Percentiles rank a stretch among this genome's conserved stretches.
These are phyloP conservation scores for Orbicella faveolata DNA, from an alignment of 64 coral and sea anemone genomes.

Conservation along the genomic window DNA sequence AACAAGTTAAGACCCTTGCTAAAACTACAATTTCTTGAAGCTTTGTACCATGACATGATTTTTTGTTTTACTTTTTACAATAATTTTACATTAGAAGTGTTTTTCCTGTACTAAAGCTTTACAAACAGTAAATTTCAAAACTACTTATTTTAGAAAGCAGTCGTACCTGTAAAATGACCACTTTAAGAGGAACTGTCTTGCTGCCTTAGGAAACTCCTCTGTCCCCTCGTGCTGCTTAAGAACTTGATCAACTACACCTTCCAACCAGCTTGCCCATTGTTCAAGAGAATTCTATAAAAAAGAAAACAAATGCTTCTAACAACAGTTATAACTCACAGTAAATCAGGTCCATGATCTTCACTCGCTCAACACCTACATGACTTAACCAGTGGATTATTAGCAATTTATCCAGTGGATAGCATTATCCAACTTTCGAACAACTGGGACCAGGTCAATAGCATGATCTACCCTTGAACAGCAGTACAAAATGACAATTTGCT, in stretches of 20 bases:
- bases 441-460: too few relatives aligned
- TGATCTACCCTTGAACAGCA: too few relatives aligned
- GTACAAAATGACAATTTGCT: not conserved
- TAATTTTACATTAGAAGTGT: too few relatives aligned
- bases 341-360: too few relatives aligned
- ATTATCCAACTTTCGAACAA: too few relatives aligned
- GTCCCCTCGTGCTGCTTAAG: slow-evolving; percentile 82
- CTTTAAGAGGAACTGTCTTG: slow-evolving; percentile 94
- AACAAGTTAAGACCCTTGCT: too few relatives aligned
- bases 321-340: not conserved
- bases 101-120: not conserved
- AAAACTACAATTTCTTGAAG: too few relatives aligned
- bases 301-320: not conserved
- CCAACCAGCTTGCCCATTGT: slow-evolving; percentile 95
- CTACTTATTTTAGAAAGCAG: not conserved
- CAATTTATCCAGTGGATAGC: too few relatives aligned
- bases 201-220: slow-evolving; percentile 89
- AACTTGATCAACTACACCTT: slow-evolving; percentile 95
- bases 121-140: not conserved
- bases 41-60: too few relatives aligned
- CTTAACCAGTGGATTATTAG: too few relatives aligned
- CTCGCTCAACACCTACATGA: too few relatives aligned
- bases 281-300: slow-evolving; percentile 89
- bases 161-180: slow-evolving; percentile 98
- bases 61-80: too few relatives aligned